Base-by-base conservation (phyloP, 1,140 invertebrate species). In the Drosophila navojoa region DNA sequence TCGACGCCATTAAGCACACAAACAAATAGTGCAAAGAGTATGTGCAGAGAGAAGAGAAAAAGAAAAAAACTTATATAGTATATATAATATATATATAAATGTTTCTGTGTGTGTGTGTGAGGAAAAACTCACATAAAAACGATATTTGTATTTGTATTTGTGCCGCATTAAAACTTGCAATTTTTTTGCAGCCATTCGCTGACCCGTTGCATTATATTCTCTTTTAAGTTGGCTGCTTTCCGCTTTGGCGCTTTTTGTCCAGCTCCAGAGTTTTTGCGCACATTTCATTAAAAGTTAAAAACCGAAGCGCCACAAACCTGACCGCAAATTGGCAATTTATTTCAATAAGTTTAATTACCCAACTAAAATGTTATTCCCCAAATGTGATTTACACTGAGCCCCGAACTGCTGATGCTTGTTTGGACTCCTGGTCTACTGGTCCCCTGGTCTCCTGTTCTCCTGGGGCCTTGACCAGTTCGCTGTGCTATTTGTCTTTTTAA, bases 271-370 rank as follows among this genome's bases (percentile, higher is more conserved):
- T 59, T 73, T 53, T 42, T 54, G 49, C 57, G 13, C 35, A 50
- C 76, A 71, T 75, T 81, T 64, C 78, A 87, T 76, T 81, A 81
- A 81, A 81, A 71, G 66, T 87, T 87, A 86, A 71, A 67, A 50
- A n/a, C 10, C n/a, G 15, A 45, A 11, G 35, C 35, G 29, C 55
- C 68, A 66, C 62, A 68, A 68, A 66, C 47, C 59, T 40, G 75
- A 62, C 80, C 60, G 55, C 55, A 68, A 77, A 84, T 61, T 70
- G 80, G 70, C 81, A 85, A 81, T 85, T 85, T 85, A 85, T 87
- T 85, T 85, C 76, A 85, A 85, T 85, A 81, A 81, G 87, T 87
- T 87, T 78, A 81, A 85, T 85, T 87, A 85, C 67, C 62, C 52
- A 61, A 68, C 70, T 50, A 69, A 59, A 71, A 59, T 66, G 69